These are phyloP conservation scores for Eurois occulta DNA, from an alignment of 2,888 invertebrate genomes.

Conservation along the genomic window DNA sequence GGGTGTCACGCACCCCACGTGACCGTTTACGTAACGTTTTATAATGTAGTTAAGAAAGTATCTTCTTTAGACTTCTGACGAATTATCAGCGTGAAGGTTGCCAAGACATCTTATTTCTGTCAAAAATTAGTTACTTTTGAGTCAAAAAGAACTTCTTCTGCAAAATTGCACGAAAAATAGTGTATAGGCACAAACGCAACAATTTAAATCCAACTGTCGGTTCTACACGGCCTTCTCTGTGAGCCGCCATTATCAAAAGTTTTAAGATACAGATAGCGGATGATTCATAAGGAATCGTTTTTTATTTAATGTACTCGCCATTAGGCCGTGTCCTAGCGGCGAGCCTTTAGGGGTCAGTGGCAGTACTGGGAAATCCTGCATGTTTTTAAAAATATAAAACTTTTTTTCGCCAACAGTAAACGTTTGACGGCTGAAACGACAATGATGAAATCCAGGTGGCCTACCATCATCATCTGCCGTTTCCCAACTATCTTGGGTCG, in stretches of 20 bases:
- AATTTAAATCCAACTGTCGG: background rate
- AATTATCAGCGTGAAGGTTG: background rate
- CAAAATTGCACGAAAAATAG: background rate
- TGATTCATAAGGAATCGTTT: slow-evolving; percentile 81
- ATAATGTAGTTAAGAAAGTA: background rate
- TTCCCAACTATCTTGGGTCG: too few relatives aligned
- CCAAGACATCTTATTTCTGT: too few relatives aligned
- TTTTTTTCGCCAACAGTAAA: too few relatives aligned
- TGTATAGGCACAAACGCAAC: slow-evolving; percentile 6
- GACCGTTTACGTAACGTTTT: too few relatives aligned
- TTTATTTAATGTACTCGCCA: slow-evolving; percentile 78
- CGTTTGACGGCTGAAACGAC: too few relatives aligned
- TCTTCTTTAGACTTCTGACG: background rate
- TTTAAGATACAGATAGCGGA: slow-evolving; percentile 82
- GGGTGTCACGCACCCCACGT: too few relatives aligned
- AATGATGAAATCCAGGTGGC: too few relatives aligned
- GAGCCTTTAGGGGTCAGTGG: slow-evolving; percentile 45
- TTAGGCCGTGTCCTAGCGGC: slow-evolving; percentile 79
- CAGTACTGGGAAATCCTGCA: background rate
- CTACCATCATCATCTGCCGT: too few relatives aligned
- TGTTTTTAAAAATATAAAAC: background rate
- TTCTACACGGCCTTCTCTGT: slow-evolving; percentile 37
- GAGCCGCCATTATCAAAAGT: slow-evolving; percentile 77
- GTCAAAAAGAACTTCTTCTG: background rate
- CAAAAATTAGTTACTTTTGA: too few relatives aligned